phyloP scores from a whole-genome alignment of 2,113 vertebrate species.

The Anoplopoma fimbria region DNA sequence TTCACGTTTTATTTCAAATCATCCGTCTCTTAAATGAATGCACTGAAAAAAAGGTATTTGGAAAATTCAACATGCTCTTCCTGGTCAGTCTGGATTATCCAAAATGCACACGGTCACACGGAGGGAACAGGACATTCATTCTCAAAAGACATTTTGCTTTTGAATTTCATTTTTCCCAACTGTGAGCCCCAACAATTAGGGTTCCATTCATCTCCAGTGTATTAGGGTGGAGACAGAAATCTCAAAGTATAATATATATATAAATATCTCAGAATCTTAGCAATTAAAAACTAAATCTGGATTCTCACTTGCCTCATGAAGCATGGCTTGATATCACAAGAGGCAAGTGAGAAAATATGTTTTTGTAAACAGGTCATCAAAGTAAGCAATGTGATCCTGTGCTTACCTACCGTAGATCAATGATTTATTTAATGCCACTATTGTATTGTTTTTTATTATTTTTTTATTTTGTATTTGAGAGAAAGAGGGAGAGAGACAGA shows the following conservation, averaged over 20 bases:
- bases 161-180: conserved; percentile 1
- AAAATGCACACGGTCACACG: not conserved
- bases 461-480: too few species aligned
- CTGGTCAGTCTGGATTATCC: not conserved
- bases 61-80: not conserved
- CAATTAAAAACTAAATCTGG: too few species aligned
- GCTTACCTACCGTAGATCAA: not conserved
- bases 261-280: not conserved
- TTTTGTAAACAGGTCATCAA: not conserved
- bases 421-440: not conserved
- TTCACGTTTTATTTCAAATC: not conserved
- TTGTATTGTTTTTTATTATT: not conserved
- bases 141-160: not conserved
- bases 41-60: not conserved
- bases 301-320: too few species aligned
- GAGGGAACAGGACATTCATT: not conserved
- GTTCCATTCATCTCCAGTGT: not conserved
- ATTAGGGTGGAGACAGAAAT: not conserved
- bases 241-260: too few species aligned
- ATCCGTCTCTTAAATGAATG: not conserved
- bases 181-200: not conserved
- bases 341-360: not conserved
- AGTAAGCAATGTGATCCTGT: not conserved
- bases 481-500: too few species aligned
- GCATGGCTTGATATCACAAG: not conserved